A percentile compares a stretch with the other conserved stretches of the same genome.
phyloP scores from a whole-genome alignment of 2,113 vertebrate species.

The Nycticebus coucang region DNA sequence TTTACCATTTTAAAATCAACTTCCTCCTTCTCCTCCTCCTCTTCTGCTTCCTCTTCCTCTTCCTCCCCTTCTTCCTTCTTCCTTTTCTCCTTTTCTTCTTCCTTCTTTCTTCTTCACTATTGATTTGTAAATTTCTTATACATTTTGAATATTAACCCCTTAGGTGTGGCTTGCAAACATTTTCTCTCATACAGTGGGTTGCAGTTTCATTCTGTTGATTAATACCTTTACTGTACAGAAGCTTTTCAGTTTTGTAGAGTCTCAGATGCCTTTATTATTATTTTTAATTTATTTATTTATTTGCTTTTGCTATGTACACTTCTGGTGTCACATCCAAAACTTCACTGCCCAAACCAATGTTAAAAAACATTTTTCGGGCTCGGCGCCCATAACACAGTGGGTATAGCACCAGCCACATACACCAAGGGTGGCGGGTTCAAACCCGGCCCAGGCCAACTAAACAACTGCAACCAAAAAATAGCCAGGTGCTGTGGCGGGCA shows the following conservation, averaged over 20 bases:
- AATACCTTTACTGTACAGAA: background rate
- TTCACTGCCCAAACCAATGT: background rate
- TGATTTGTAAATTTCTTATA: background rate
- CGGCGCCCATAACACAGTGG: no score
- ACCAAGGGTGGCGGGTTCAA: no score
- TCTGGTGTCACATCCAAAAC: background rate
- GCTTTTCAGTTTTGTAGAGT: background rate
- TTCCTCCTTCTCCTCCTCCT: no score
- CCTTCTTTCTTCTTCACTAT: background rate
- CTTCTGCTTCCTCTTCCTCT: no score
- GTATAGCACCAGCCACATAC: no score
- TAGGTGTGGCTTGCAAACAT: background rate
- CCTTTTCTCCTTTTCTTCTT: no score
- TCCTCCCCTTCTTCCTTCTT: no score
- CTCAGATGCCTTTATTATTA: background rate
- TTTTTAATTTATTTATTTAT: background rate
- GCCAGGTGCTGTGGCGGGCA: no score
- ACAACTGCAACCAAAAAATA: no score
- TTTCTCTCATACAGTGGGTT: background rate
- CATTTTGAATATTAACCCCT: background rate
- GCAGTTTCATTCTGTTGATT: background rate
- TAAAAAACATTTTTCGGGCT: background rate
- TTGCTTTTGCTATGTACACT: background rate
- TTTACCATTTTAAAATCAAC: no score
- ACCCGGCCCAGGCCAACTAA: no score